phyloP scores from a whole-genome alignment of 1,140 invertebrate species.

The Pissodes strobi region DNA sequence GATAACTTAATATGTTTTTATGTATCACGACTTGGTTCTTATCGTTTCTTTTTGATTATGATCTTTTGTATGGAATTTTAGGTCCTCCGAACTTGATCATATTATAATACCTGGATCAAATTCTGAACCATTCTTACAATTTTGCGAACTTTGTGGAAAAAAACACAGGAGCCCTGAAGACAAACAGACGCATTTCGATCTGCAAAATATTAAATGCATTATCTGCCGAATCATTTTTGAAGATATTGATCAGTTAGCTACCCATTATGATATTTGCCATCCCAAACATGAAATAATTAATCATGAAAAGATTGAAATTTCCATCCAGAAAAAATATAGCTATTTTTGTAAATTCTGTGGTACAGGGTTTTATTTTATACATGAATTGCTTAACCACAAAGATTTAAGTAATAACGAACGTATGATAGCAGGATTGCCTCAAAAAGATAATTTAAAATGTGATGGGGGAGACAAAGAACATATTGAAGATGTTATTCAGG shows the following conservation, averaged over 20 bases:
- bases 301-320: not conserved
- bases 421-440: too few species aligned
- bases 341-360: not conserved
- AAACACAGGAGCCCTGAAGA: not conserved
- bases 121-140: not conserved
- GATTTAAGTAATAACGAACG: not conserved
- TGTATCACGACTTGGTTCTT: too few species aligned
- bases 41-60: too few species aligned
- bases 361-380: constrained; percentile 39
- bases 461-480: not conserved
- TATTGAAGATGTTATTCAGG: not conserved
- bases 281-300: not conserved
- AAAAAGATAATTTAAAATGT: not conserved
- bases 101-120: too few species aligned
- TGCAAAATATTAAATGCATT: not conserved
- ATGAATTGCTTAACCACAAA: constrained; percentile 58
- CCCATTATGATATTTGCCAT: not conserved
- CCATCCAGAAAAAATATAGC: not conserved
- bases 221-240: not conserved
- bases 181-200: not conserved
- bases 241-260: not conserved
- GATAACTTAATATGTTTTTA: too few species aligned
- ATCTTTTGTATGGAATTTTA: too few species aligned
- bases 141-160: not conserved
- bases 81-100: too few species aligned